phyloP scores from a whole-genome alignment of 2,113 vertebrate genomes.

The Paracanthobrama guichenoti region DNA sequence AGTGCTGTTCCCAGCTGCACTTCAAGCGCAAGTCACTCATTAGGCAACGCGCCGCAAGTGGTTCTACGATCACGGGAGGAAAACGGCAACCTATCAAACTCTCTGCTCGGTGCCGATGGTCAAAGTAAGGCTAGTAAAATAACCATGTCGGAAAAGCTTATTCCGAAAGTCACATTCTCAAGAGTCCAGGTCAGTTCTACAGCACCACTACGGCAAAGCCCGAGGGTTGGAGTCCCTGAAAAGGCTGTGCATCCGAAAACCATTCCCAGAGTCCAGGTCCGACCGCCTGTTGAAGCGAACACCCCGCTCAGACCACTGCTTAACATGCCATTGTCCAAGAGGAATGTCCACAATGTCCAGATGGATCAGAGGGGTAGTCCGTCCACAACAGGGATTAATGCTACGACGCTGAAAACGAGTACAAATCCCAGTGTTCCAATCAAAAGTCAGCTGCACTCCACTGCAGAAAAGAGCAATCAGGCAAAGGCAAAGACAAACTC shows the following conservation, averaged over 20 bases:
- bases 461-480: conserved; percentile 7
- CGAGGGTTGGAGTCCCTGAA: background rate
- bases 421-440: background rate
- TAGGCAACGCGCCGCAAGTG: conserved; percentile 17
- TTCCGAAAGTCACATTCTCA: background rate
- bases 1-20: background rate
- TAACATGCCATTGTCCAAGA: background rate
- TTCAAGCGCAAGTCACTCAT: background rate
- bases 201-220: background rate
- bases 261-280: background rate
- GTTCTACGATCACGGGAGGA: conserved; percentile 7
- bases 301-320: conserved; percentile 30
- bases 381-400: background rate
- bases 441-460: background rate
- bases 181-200: conserved; percentile 23
- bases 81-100: background rate
- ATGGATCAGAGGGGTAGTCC: conserved; percentile 13
- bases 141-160: background rate
- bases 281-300: conserved; percentile 2
- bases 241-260: background rate
- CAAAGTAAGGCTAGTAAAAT: background rate
- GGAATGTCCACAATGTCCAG: conserved; percentile 5
- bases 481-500: conserved; percentile 48
- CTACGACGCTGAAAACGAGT: background rate
- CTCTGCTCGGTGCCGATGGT: background rate